Evolutionary conservation across 2,113 vertebrate species (phyloP).

Genomic region (Camelus bactrianus): DNA sequence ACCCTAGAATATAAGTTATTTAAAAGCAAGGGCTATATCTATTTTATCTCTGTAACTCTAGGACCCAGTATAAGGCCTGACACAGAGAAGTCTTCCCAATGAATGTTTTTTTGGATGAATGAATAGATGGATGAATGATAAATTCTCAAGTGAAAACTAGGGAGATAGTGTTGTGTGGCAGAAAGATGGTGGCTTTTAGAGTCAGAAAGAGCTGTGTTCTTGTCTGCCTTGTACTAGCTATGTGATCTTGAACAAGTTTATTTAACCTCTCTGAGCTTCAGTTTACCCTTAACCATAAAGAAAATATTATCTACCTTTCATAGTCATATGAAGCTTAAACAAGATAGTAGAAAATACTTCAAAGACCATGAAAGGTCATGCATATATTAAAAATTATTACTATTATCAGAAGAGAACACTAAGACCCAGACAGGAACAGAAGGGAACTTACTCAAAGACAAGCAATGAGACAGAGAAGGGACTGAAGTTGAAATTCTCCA

Average conservation of each 20-base stretch:
- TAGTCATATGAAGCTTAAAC: too few relatives aligned
- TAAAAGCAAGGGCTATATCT: neutral
- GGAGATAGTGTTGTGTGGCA: neutral
- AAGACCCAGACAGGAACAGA: neutral
- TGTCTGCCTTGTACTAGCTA: neutral
- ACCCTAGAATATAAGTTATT: neutral
- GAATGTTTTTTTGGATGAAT: neutral
- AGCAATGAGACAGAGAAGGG: neutral
- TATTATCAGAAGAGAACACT: neutral
- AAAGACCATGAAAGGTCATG: neutral
- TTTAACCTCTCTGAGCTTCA: neutral
- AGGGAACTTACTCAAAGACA: neutral
- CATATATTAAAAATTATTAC: neutral
- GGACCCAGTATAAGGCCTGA: neutral
- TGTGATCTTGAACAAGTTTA: neutral
- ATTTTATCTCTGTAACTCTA: neutral
- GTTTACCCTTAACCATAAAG: neutral
- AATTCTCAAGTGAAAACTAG: neutral
- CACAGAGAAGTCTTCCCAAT: neutral
- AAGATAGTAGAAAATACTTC: neutral
- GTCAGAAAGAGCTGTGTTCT: neutral
- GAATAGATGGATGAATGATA: neutral
- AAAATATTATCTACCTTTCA: neutral
- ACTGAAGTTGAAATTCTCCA: neutral
- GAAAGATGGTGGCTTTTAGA: neutral